Evolutionary conservation across 1,140 invertebrate genomes (phyloP).

Genomic region (Scaptomyza hsui): DNA sequence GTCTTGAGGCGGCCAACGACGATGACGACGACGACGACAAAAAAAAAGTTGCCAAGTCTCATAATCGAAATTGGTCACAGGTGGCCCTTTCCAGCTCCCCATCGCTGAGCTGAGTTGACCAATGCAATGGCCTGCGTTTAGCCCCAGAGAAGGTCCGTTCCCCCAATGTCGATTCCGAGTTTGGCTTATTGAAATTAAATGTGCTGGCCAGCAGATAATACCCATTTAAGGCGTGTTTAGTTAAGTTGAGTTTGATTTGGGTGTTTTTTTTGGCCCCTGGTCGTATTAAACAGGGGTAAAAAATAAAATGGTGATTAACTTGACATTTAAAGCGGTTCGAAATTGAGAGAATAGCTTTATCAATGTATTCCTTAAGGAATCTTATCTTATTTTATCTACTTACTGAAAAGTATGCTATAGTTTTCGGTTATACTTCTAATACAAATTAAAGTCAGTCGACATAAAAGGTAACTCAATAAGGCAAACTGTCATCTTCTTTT

Average conservation of each 20-base stretch:
- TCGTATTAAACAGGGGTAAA: neutral
- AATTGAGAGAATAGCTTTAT: neutral
- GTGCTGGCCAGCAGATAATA: constrained; percentile 74
- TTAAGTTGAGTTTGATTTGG: constrained; percentile 80
- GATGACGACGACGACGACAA: neutral
- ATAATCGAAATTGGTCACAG: constrained; percentile 83
- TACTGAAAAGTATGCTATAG: no score
- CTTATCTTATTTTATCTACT: no score
- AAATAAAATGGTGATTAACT: constrained; percentile 30
- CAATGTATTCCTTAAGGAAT: neutral
- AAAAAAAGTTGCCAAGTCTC: constrained; percentile 62
- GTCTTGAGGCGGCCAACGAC: constrained; percentile 50
- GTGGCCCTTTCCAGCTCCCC: constrained; percentile 48
- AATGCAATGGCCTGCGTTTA: constrained; percentile 30
- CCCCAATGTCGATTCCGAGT: constrained; percentile 2
- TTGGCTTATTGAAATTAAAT: constrained; percentile 78
- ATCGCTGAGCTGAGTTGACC: constrained; percentile 44
- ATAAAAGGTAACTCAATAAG: neutral
- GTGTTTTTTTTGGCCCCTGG: constrained; percentile 24
- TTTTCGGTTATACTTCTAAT: no score
- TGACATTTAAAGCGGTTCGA: neutral
- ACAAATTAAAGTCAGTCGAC: neutral
- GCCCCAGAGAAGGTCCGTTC: neutral
- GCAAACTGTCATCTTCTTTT: neutral
- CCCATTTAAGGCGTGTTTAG: constrained; percentile 80